A percentile compares a stretch with the other conserved stretches of the same genome.
phyloP scores from a whole-genome alignment of 1,140 invertebrate species.

The Nasonia vitripennis region DNA sequence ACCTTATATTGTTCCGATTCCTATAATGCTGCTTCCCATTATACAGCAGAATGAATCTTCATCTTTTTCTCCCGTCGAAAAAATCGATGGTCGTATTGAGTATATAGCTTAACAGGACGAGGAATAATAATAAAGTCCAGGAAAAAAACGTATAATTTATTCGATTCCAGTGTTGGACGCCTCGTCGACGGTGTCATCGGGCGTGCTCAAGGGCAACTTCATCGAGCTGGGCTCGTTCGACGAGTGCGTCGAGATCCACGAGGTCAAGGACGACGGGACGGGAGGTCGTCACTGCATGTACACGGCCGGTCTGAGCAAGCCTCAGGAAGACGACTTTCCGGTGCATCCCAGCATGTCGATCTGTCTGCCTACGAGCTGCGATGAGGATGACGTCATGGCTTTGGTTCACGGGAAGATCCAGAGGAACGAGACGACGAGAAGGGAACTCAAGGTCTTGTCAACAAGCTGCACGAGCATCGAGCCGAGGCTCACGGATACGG shows the following conservation, averaged over 20 bases:
- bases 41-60: no score
- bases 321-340: background rate
- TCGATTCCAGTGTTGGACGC: slow-evolving; percentile 65
- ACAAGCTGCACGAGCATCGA: background rate
- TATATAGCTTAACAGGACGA: no score
- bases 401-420: background rate
- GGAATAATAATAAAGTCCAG: no score
- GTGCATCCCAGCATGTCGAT: slow-evolving; percentile 47
- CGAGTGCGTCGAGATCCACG: slow-evolving; percentile 59
- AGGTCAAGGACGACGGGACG: slow-evolving; percentile 5
- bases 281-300: slow-evolving; percentile 56
- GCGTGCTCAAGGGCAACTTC: slow-evolving; percentile 63
- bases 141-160: background rate
- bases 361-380: slow-evolving; percentile 54
- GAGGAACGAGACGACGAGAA: background rate
- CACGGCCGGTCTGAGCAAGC: background rate
- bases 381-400: slow-evolving; percentile 18
- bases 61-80: no score
- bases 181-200: slow-evolving; percentile 62
- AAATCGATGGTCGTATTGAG: no score
- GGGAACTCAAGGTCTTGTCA: background rate
- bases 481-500: background rate
- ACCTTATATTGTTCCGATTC: no score
- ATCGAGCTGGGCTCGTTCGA: slow-evolving; percentile 64
- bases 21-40: no score